Conservation (phyloP, 2,113 vertebrate genomes). For the Pedetes capensis region DNA sequence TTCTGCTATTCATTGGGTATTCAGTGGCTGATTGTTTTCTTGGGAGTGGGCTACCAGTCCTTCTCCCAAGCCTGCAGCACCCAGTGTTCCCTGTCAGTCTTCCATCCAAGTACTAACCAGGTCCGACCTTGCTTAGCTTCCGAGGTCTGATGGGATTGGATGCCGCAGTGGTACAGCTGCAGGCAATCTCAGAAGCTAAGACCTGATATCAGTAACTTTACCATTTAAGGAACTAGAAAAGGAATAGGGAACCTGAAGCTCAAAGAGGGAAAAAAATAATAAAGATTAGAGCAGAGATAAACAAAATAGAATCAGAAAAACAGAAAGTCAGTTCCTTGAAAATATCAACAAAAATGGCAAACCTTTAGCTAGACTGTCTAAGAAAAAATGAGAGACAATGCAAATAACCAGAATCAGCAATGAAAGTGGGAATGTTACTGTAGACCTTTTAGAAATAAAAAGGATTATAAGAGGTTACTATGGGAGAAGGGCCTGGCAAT, state of each 20-base stretch:
- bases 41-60: too few relatives aligned
- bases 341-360: constrained; percentile 2
- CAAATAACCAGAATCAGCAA: background rate
- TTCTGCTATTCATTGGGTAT: too few relatives aligned
- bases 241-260: background rate
- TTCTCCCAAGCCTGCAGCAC: too few relatives aligned
- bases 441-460: background rate
- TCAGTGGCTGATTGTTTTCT: too few relatives aligned
- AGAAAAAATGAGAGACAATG: background rate
- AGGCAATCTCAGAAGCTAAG: too few relatives aligned
- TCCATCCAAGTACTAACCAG: too few relatives aligned
- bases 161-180: too few relatives aligned
- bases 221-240: background rate
- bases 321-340: background rate
- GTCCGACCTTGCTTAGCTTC: too few relatives aligned
- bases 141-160: too few relatives aligned
- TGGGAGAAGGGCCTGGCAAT: too few relatives aligned
- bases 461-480: background rate
- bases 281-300: too few relatives aligned
- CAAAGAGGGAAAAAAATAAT: background rate
- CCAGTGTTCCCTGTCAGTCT: too few relatives aligned
- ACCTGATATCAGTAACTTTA: background rate
- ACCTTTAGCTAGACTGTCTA: background rate
- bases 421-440: background rate
- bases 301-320: background rate